Evolutionary conservation across 2,888 invertebrate species (phyloP).

Genomic region (Papilio demoleus): DNA sequence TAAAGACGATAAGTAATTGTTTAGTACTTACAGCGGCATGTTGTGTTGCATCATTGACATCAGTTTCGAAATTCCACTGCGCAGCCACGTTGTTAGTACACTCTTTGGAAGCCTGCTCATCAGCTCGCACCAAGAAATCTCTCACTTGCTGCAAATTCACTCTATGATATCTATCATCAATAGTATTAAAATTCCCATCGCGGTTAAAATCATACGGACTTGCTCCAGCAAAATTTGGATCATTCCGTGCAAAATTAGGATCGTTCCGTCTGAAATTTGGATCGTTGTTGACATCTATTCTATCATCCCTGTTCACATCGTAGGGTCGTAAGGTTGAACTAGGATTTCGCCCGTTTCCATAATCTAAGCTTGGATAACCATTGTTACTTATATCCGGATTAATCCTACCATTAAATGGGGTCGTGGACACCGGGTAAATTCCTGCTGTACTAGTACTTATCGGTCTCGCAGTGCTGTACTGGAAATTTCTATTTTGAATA

Average conservation of each 20-base stretch:
- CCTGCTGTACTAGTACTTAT: conserved; percentile 59
- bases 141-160: conserved; percentile 77
- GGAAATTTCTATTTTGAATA: conserved; percentile 62
- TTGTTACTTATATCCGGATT: conserved; percentile 79
- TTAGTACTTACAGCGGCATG: conserved; percentile 89
- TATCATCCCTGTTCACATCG: conserved; percentile 70
- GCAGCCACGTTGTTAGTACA: conserved; percentile 94
- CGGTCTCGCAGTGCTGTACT: conserved; percentile 66
- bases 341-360: conserved; percentile 62
- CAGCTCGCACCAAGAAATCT: conserved; percentile 87
- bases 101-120: conserved; percentile 90
- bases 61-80: conserved; percentile 95
- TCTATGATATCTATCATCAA: conserved; percentile 74
- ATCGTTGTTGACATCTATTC: conserved; percentile 76
- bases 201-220: conserved; percentile 75
- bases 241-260: conserved; percentile 78
- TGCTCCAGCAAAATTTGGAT: conserved; percentile 72
- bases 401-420: conserved; percentile 63
- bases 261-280: conserved; percentile 78
- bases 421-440: conserved; percentile 68
- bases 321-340: conserved; percentile 63
- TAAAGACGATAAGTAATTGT: conserved; percentile 38
- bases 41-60: conserved; percentile 92
- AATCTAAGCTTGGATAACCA: conserved; percentile 70
- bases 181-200: conserved; percentile 64